Evolutionary conservation across 2,113 vertebrate genomes (phyloP), one percentile per base, ranked within the genome.

Genomic region (Tauraco erythrolophus): DNA sequence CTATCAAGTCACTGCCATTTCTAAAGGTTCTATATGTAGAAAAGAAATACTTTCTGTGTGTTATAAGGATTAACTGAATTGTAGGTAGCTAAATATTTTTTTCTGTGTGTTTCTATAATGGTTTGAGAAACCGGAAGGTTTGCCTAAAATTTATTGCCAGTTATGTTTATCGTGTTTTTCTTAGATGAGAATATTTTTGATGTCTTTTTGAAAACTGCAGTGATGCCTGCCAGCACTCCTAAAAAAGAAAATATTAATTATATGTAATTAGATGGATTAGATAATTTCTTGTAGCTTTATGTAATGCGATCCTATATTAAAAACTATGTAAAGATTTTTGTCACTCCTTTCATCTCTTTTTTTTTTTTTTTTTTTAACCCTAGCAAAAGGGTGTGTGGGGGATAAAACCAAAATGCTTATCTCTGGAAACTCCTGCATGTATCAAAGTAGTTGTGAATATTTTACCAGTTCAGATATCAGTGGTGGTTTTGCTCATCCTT

Each of bases 221-320:
- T 58, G 60, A 74, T 87, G 86, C 65, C 65, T 94, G 72, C 91
- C 91, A 92, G 84, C 77, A 92, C 89, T 94, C 66, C 69, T 39
- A 21, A 41, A 76, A 92, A 85, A 81, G 92, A 89, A 90, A 94
- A 94, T 96, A 91, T 91, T 86, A 92, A 94, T 91, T 95, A 91
- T 91, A 84, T 76, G 75, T 93, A 95, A 90, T 95, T 96, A 92
- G 93, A 88, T 93, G 90, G 89, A 96, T 96, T 89, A 84, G 86
- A 94, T 96, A 80, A 86, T 84, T 96, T 95, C 84, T 94, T 81
- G 86, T 89, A 89, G 89, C 72, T 95, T 96, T 94, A 84, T 87
- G 60, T 92, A 87, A 91, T 46, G 3, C 2, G 2, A 68, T 69
- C 71, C 82, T 92, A 61, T 90, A 91, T 96, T 94, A 68, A 91